Evolutionary conservation across 2,888 invertebrate species (phyloP).

Genomic region (Andrena hattorfiana): DNA sequence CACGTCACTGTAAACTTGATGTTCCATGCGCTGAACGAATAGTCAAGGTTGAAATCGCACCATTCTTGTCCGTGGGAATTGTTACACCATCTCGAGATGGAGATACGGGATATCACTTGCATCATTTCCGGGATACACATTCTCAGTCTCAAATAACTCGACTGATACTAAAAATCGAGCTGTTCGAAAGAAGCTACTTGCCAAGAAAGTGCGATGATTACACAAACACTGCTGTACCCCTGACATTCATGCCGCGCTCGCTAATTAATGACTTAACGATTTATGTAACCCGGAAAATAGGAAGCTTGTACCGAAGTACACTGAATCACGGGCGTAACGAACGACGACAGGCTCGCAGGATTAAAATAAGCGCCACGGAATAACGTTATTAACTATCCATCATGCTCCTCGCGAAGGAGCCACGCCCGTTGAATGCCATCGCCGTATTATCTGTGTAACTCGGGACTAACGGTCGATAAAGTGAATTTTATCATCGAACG

Average conservation of each 20-base stretch:
- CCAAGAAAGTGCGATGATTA: neutral
- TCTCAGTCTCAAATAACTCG: neutral
- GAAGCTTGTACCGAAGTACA: neutral
- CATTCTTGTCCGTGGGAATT: constrained; percentile 18
- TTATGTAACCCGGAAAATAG: constrained; percentile 4
- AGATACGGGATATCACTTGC: neutral
- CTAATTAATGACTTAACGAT: constrained; percentile 31
- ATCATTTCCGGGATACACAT: neutral
- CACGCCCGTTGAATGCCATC: constrained; percentile 32
- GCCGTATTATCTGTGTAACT: constrained; percentile 51
- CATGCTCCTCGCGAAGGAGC: neutral
- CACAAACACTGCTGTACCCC: neutral
- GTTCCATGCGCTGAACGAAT: neutral
- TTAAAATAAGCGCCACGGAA: constrained; percentile 24
- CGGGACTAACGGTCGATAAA: constrained; percentile 37
- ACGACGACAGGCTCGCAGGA: neutral
- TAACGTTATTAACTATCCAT: constrained; percentile 26
- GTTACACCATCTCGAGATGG: constrained; percentile 37
- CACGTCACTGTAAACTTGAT: neutral
- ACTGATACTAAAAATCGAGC: neutral
- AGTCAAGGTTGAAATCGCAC: constrained; percentile 25
- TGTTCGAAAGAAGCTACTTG: neutral
- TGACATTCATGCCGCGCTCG: neutral
- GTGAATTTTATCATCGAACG: constrained; percentile 43
- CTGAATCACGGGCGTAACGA: constrained; percentile 11